Conservation (phyloP, 1,140 invertebrate species). For the Asbolus verrucosus region DNA sequence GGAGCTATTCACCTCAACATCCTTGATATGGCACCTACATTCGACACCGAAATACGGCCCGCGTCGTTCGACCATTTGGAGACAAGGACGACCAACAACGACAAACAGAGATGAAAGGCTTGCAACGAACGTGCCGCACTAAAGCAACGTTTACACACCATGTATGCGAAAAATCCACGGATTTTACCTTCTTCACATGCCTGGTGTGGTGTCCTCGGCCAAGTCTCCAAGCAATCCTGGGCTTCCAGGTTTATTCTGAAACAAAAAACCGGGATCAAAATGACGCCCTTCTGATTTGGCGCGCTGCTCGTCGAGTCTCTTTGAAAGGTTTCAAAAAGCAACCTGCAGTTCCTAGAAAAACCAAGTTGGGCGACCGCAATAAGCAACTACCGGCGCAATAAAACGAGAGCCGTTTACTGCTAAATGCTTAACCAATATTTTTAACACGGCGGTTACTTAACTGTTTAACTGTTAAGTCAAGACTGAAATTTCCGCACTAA, state of each 20-base stretch:
- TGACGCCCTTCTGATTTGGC: not conserved
- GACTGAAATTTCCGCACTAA: no score
- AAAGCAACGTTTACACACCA: constrained; percentile 15
- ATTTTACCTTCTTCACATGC: constrained; percentile 46
- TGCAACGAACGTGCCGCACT: constrained; percentile 32
- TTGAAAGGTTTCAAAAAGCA: no score
- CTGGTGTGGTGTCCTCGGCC: constrained; percentile 15
- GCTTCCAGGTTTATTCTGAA: constrained; percentile 36
- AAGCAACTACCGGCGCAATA: constrained; percentile 1
- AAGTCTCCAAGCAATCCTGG: constrained; percentile 29
- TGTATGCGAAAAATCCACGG: constrained; percentile 3
- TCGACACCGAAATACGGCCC: constrained; percentile 52
- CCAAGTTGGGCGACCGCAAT: constrained; percentile 6
- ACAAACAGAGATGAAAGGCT: constrained; percentile 22
- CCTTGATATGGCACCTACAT: constrained; percentile 56
- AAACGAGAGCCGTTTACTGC: not conserved
- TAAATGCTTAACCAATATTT: not conserved
- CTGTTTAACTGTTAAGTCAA: no score
- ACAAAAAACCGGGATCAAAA: not conserved
- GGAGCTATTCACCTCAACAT: constrained; percentile 55
- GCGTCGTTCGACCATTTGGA: constrained; percentile 37
- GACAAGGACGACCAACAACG: constrained; percentile 35
- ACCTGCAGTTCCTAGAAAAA: constrained; percentile 6
- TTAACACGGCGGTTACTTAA: not conserved
- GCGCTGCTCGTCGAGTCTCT: not conserved